Evolutionary conservation across 2,113 vertebrate genomes (phyloP).

Genomic region (Pachycephala philippinensis): DNA sequence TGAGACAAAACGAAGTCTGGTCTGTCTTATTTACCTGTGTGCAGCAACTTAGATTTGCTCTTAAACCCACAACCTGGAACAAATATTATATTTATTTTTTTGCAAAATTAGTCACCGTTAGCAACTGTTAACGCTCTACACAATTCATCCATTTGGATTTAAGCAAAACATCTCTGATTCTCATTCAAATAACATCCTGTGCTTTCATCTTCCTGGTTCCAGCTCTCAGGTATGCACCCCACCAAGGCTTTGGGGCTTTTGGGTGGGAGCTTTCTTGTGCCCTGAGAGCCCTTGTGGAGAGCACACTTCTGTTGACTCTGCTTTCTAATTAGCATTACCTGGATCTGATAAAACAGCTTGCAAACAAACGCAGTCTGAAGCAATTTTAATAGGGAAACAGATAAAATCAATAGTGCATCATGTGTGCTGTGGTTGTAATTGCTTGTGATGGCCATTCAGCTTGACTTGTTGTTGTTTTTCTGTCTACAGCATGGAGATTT

Average conservation of each 20-base stretch:
- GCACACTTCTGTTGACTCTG: background rate
- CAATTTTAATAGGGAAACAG: constrained; percentile 6
- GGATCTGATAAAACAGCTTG: constrained; percentile 22
- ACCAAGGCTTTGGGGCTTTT: background rate
- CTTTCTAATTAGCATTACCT: background rate
- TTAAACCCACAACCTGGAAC: background rate
- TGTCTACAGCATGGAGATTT: background rate
- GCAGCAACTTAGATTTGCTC: background rate
- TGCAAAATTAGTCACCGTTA: background rate
- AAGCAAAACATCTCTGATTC: background rate
- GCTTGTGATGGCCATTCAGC: background rate
- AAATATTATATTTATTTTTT: background rate
- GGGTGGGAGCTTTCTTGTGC: background rate
- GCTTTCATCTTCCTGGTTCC: background rate
- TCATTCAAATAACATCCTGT: background rate
- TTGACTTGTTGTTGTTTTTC: background rate
- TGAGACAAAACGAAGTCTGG: background rate
- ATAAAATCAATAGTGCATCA: constrained; percentile 3
- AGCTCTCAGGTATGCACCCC: background rate
- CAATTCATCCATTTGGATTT: background rate
- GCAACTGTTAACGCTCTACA: background rate
- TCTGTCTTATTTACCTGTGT: background rate
- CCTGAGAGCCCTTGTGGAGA: background rate
- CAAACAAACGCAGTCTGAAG: background rate
- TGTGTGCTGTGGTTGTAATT: background rate